Conservation (phyloP, 2,888 invertebrate species). For the Molorchus minor region DNA sequence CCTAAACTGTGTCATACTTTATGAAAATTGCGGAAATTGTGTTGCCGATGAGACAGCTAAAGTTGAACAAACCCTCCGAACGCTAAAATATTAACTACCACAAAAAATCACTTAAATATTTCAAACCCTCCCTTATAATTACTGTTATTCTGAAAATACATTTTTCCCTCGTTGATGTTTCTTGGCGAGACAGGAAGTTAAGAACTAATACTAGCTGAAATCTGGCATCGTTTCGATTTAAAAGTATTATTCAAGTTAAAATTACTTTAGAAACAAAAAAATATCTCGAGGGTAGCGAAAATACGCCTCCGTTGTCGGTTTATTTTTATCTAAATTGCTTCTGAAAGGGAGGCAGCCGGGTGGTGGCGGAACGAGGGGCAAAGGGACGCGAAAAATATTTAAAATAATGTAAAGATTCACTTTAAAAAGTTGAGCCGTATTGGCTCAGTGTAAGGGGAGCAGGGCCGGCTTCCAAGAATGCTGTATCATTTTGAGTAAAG, state of each 20-base stretch:
- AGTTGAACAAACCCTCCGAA: no score
- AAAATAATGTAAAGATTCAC: slow-evolving; percentile 53
- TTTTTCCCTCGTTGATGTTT: slow-evolving; percentile 25
- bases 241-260: slow-evolving; percentile 54
- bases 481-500: no score
- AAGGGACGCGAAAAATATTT: slow-evolving; percentile 44
- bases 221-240: slow-evolving; percentile 44
- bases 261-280: slow-evolving; percentile 51
- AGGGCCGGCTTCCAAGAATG: no score
- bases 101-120: no score
- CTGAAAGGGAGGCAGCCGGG: slow-evolving; percentile 30
- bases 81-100: no score
- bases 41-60: no score
- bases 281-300: slow-evolving; percentile 51
- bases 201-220: slow-evolving; percentile 51
- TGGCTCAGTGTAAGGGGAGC: no score
- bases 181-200: slow-evolving; percentile 42
- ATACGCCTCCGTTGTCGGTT: slow-evolving; percentile 52
- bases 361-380: slow-evolving; percentile 16
- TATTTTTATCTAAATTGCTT: slow-evolving; percentile 56
- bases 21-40: no score
- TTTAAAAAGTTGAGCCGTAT: slow-evolving; percentile 49
- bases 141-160: not conserved
- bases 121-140: not conserved
- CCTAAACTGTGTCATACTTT: not conserved